A percentile compares a stretch with the other conserved stretches of the same genome.
Evolutionary conservation across 2,797 vertebrate species (phyloP).

Genomic region (Tachyglossus aculeatus): DNA sequence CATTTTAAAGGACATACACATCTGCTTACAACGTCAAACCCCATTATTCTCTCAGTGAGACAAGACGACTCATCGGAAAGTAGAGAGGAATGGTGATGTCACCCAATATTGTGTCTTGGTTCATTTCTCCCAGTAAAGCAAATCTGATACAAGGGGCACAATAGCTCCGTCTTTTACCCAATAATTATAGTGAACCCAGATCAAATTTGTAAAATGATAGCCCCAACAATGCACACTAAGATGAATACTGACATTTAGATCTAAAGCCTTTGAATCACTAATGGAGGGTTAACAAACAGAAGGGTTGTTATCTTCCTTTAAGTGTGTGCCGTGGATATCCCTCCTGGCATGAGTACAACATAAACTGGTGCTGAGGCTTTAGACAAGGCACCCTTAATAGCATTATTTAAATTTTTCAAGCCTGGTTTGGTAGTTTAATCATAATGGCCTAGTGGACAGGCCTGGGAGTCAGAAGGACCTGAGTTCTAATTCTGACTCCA

Average conservation of each 20-base stretch:
- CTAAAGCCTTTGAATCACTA: slow-evolving; percentile 63
- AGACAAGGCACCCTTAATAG: slow-evolving; percentile 42
- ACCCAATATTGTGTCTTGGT: slow-evolving; percentile 56
- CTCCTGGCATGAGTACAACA: slow-evolving; percentile 50
- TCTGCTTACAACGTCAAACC: slow-evolving; percentile 34
- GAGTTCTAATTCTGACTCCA: too few species aligned
- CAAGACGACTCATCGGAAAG: slow-evolving; percentile 50
- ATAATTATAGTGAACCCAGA: slow-evolving; percentile 60
- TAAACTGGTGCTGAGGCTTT: slow-evolving; percentile 37
- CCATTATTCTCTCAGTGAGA: slow-evolving; percentile 60
- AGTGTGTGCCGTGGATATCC: slow-evolving; percentile 52
- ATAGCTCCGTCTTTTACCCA: slow-evolving; percentile 57
- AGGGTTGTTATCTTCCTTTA: slow-evolving; percentile 67
- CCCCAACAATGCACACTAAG: slow-evolving; percentile 60
- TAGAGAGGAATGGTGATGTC: slow-evolving; percentile 37
- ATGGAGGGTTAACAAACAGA: slow-evolving; percentile 68
- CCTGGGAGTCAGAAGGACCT: too few species aligned
- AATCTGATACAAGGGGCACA: slow-evolving; percentile 66
- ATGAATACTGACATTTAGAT: slow-evolving; percentile 61
- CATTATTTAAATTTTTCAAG: slow-evolving; percentile 40
- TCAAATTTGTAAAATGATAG: slow-evolving; percentile 51
- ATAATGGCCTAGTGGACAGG: too few species aligned
- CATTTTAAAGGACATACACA: slow-evolving; percentile 11
- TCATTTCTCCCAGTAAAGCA: slow-evolving; percentile 49
- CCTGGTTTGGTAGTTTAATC: slow-evolving; percentile 60